Evolutionary conservation across 1,140 invertebrate species (phyloP).

Genomic region (Schlechtendalia chinensis): DNA sequence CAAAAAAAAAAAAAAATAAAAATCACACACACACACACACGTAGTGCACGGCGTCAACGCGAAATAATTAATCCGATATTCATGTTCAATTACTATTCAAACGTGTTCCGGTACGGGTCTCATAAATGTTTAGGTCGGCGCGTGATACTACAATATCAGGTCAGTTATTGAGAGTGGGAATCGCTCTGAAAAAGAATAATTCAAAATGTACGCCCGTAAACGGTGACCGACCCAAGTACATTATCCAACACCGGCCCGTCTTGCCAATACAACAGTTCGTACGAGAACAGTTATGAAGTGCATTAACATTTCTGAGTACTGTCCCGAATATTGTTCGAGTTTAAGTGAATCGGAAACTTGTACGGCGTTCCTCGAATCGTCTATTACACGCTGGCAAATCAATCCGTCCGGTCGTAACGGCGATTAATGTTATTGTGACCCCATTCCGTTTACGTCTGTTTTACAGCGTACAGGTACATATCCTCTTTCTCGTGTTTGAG

Average conservation of each 20-base stretch:
- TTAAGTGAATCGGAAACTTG: neutral
- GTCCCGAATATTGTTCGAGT: neutral
- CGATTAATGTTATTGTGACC: neutral
- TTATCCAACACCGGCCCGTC: neutral
- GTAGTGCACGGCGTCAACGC: neutral
- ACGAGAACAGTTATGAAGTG: neutral
- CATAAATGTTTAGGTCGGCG: neutral
- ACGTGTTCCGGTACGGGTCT: neutral
- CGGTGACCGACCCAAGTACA: neutral
- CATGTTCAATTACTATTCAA: neutral
- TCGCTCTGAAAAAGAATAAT: no score
- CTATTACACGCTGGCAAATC: neutral
- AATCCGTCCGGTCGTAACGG: neutral
- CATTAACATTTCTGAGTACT: conserved; percentile 21
- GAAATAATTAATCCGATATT: neutral
- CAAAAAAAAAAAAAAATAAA: no score
- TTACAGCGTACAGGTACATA: no score
- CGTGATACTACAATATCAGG: neutral
- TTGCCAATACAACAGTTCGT: neutral
- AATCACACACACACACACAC: neutral
- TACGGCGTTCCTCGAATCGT: neutral
- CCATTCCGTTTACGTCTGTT: neutral
- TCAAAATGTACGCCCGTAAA: no score
- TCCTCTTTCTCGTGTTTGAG: no score
- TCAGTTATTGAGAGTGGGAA: no score